A percentile compares a stretch with the other conserved stretches of the same genome.
Conservation (phyloP, 2,888 invertebrate species). For the Pristionchus arcanus region DNA sequence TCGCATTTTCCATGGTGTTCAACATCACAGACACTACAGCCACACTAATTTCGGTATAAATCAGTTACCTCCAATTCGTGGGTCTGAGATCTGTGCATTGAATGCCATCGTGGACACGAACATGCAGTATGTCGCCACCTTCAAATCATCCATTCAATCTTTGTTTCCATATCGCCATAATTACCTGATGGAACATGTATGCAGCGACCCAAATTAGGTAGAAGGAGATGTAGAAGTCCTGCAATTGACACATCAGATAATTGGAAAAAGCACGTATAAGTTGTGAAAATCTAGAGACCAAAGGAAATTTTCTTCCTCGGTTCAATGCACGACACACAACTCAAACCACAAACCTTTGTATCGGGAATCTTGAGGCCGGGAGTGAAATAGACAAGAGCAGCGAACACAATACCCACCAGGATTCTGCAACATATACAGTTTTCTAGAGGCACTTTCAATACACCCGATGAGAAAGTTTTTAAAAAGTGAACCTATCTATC, state of each 20-base stretch:
- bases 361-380: constrained; percentile 86
- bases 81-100: constrained; percentile 96
- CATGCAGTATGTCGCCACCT: constrained; percentile 95
- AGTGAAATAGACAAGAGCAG: constrained; percentile 90
- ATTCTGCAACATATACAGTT: constrained; percentile 83
- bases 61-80: constrained; percentile 86
- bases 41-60: not conserved
- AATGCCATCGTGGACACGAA: constrained; percentile 98
- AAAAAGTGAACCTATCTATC: not conserved
- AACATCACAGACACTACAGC: not conserved
- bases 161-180: not conserved
- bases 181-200: constrained; percentile 93
- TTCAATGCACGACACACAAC: no score
- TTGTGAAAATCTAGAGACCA: not conserved
- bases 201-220: constrained; percentile 87
- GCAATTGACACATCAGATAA: not conserved
- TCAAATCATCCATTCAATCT: constrained; percentile 70
- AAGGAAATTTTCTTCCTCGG: no score
- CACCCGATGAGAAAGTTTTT: not conserved
- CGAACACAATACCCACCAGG: constrained; percentile 89
- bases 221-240: constrained; percentile 80
- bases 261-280: not conserved
- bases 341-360: constrained; percentile 75
- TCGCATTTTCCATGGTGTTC: no score
- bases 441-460: not conserved